These are phyloP conservation scores for Blastobasis lacticolella DNA, from an alignment of 2,888 invertebrate genomes.

Conservation along the genomic window DNA sequence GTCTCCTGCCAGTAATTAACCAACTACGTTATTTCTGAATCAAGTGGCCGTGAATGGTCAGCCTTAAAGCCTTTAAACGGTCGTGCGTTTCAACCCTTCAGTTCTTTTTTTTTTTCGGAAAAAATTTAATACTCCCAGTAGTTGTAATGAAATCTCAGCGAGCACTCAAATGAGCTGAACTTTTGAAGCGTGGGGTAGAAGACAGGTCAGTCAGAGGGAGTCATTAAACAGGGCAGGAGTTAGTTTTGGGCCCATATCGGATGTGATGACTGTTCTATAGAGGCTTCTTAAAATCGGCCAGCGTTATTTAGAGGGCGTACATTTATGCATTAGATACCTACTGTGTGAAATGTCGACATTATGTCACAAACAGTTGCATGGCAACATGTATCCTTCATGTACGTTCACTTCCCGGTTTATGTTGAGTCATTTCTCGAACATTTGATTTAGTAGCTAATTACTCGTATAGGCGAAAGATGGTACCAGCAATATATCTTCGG, in stretches of 20 bases:
- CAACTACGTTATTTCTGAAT: slow-evolving; percentile 51
- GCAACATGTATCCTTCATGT: too few relatives aligned
- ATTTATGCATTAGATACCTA: too few relatives aligned
- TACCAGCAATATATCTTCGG: too few relatives aligned
- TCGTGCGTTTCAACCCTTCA: slow-evolving; percentile 32
- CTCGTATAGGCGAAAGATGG: too few relatives aligned
- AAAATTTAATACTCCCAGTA: slow-evolving; percentile 59
- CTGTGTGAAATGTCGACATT: too few relatives aligned
- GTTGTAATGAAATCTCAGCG: slow-evolving; percentile 73
- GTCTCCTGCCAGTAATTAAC: slow-evolving; percentile 60
- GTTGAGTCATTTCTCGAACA: too few relatives aligned
- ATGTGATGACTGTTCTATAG: too few relatives aligned
- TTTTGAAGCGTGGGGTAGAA: slow-evolving; percentile 71
- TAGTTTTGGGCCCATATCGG: slow-evolving; percentile 4
- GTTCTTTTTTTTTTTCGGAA: slow-evolving; percentile 52
- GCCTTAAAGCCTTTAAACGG: slow-evolving; percentile 54
- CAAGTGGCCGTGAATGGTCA: slow-evolving; percentile 66
- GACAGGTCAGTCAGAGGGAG: slow-evolving; percentile 69
- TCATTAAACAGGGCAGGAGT: slow-evolving; percentile 49
- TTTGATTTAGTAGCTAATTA: too few relatives aligned
- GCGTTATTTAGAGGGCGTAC: too few relatives aligned
- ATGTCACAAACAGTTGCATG: too few relatives aligned
- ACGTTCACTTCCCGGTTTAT: too few relatives aligned
- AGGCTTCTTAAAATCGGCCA: too few relatives aligned
- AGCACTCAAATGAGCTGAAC: slow-evolving; percentile 73